Conservation (phyloP, 1,140 invertebrate species). For the Colletes gigas region DNA sequence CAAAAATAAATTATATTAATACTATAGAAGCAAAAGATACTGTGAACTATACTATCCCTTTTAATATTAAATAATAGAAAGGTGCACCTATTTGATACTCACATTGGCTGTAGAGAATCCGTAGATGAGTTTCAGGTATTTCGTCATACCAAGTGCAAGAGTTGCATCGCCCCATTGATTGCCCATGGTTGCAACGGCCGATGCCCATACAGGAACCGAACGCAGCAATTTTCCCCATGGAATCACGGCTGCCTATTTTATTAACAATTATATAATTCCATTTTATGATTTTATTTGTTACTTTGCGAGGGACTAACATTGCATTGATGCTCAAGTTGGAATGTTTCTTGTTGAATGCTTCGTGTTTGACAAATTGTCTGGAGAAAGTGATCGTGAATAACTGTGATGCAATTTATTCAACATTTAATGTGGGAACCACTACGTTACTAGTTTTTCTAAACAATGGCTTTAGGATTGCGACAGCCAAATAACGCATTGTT, state of each 20-base stretch:
- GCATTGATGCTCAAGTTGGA: background rate
- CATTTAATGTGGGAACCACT: background rate
- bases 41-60: too few species aligned
- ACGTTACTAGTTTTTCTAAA: background rate
- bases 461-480: background rate
- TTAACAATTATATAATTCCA: background rate
- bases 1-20: too few species aligned
- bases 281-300: too few species aligned
- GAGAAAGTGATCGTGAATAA: too few species aligned
- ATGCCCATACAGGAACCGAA: constrained; percentile 83
- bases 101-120: constrained; percentile 83
- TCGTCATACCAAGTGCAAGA: constrained; percentile 83
- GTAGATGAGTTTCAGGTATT: constrained; percentile 83
- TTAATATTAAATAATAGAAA: too few species aligned
- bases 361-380: background rate
- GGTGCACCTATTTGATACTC: constrained; percentile 47
- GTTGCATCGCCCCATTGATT: constrained; percentile 84
- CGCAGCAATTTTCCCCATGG: constrained; percentile 82
- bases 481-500: background rate
- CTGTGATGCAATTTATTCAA: background rate
- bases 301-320: too few species aligned
- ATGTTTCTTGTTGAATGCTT: background rate
- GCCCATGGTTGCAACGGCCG: constrained; percentile 83
- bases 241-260: constrained; percentile 76
- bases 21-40: too few species aligned